phyloP scores from a whole-genome alignment of 92 coral and sea anemone genomes.

The Epizoanthus scotinus region DNA sequence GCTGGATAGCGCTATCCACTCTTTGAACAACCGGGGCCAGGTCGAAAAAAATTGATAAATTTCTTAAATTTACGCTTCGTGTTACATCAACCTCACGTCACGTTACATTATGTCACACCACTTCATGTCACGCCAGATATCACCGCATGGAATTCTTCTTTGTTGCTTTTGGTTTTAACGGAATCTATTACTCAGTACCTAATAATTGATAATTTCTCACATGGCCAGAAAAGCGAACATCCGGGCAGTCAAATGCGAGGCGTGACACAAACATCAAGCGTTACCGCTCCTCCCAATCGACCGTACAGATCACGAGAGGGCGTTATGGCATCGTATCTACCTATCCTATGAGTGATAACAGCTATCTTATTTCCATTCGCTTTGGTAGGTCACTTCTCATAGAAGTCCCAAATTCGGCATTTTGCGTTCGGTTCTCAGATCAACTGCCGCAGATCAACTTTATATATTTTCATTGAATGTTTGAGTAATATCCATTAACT shows the following conservation, averaged over 20 bases:
- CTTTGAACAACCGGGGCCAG: too few species aligned
- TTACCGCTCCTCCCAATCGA: conserved; percentile 35
- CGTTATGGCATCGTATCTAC: conserved; percentile 35
- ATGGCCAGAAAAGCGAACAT: conserved; percentile 8
- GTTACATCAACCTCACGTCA: too few species aligned
- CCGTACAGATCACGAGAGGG: conserved; percentile 43
- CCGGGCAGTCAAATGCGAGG: conserved; percentile 8
- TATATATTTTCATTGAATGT: too few species aligned
- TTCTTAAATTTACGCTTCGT: too few species aligned
- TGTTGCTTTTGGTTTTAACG: too few species aligned
- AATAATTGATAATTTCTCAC: conserved; percentile 30
- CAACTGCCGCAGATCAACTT: neutral
- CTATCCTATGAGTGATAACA: conserved; percentile 39
- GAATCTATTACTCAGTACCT: neutral
- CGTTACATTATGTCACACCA: too few species aligned
- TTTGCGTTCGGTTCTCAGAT: conserved; percentile 11
- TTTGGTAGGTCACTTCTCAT: conserved; percentile 30
- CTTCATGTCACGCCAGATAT: too few species aligned
- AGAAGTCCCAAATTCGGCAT: neutral
- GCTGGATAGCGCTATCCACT: too few species aligned
- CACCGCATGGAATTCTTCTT: too few species aligned
- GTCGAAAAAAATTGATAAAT: too few species aligned
- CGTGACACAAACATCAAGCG: conserved; percentile 24
- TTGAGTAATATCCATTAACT: too few species aligned
- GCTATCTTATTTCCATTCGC: conserved; percentile 40